Percentiles rank a stretch among this genome's conserved stretches.
phyloP scores from a whole-genome alignment of 2,797 vertebrate species.

The Chanos chanos region DNA sequence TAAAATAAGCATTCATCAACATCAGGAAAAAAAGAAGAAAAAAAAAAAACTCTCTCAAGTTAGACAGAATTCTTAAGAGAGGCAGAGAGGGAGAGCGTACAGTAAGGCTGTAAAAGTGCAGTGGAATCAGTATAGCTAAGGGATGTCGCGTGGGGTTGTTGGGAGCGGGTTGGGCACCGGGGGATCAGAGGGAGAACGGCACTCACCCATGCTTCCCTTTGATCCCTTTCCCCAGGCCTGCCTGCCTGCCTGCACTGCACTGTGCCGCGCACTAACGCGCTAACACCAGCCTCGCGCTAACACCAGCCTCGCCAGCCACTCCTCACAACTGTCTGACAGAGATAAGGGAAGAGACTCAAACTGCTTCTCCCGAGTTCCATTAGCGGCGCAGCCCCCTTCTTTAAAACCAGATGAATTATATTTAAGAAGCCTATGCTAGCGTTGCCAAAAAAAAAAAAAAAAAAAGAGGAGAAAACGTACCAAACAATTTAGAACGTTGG shows the following conservation, averaged over 20 bases:
- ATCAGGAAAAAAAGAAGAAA: no score
- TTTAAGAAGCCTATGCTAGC: conserved; percentile 72
- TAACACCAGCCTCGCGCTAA: conserved; percentile 72
- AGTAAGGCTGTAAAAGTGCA: no score
- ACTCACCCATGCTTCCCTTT: conserved; percentile 84
- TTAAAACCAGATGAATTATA: conserved; percentile 73
- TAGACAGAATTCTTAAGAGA: no score
- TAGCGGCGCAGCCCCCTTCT: conserved; percentile 69
- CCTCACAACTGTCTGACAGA: conserved; percentile 98
- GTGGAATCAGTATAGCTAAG: conserved; percentile 34
- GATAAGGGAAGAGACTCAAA: conserved; percentile 89
- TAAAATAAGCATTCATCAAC: no score
- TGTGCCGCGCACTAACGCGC: conserved; percentile 72
- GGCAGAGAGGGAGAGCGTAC: no score
- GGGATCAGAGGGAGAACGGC: conserved; percentile 86
- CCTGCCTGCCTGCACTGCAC: conserved; percentile 80
- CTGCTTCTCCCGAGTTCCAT: conserved; percentile 69
- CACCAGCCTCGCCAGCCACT: conserved; percentile 92
- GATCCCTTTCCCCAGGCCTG: conserved; percentile 97
- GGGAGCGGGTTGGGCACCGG: conserved; percentile 30
- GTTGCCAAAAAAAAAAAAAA: conserved; percentile 58
- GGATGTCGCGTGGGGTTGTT: conserved; percentile 26
- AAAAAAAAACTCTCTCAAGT: no score
- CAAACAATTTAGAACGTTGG: conserved; percentile 55
- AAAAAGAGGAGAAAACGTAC: conserved; percentile 15